Conservation (phyloP, 2,797 vertebrate genomes). For the Gila robusta region DNA sequence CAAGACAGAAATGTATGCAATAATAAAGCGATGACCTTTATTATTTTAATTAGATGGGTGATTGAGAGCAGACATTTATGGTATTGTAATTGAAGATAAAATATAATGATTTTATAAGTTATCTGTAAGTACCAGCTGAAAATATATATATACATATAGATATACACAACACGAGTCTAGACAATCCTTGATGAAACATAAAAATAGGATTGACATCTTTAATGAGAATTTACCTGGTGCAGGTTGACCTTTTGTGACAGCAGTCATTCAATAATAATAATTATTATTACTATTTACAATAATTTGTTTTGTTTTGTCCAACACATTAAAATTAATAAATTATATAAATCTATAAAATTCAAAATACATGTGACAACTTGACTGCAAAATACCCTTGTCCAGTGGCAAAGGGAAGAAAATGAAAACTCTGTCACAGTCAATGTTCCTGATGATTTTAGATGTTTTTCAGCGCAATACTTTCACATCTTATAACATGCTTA, state of each 20-base stretch:
- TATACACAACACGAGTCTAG: neutral
- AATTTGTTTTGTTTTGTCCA: neutral
- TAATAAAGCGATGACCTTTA: constrained; percentile 43
- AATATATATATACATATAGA: neutral
- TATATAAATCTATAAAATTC: neutral
- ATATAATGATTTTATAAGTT: neutral
- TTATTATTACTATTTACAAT: neutral
- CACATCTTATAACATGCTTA: constrained; percentile 21
- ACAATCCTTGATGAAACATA: neutral
- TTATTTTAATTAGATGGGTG: constrained; percentile 37
- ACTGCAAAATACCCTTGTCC: neutral
- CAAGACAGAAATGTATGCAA: constrained; percentile 32
- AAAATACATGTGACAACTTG: neutral
- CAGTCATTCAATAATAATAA: neutral
- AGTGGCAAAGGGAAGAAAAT: neutral
- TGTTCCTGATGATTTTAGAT: neutral
- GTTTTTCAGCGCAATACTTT: neutral
- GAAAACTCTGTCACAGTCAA: neutral
- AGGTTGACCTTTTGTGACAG: neutral
- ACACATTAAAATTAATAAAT: neutral
- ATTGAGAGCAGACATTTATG: constrained; percentile 18
- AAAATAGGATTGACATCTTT: neutral
- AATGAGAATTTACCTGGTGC: neutral
- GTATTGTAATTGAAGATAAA: neutral
- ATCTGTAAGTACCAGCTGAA: neutral